Percentiles rank a stretch among this genome's conserved stretches.
Evolutionary conservation across 2,113 vertebrate genomes (phyloP).

Genomic region (Cervus canadensis): DNA sequence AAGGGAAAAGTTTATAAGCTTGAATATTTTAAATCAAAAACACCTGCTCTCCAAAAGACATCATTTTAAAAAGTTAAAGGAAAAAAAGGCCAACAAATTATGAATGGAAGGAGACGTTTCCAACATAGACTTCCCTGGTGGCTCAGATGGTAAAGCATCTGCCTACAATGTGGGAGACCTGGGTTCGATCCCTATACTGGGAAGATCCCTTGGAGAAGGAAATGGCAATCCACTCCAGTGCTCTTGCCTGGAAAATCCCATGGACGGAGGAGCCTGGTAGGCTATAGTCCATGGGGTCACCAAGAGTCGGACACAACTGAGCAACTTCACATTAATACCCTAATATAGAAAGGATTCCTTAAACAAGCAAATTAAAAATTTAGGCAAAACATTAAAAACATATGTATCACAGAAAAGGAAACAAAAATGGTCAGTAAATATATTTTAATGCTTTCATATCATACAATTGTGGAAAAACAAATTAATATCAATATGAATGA

Average conservation of each 20-base stretch:
- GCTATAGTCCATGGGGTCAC: neutral
- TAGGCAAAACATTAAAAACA: neutral
- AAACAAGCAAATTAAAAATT: neutral
- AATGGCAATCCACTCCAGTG: neutral
- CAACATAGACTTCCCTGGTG: neutral
- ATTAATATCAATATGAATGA: neutral
- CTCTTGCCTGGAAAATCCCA: neutral
- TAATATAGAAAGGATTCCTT: neutral
- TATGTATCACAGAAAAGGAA: neutral
- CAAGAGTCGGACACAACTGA: rapidly evolving
- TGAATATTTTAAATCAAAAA: neutral
- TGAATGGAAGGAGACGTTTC: neutral
- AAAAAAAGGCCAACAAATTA: neutral
- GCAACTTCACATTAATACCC: neutral
- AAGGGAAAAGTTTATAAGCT: neutral
- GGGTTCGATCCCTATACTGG: neutral
- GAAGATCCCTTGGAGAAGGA: neutral
- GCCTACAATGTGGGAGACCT: neutral
- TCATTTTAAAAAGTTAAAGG: neutral
- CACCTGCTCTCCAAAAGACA: neutral
- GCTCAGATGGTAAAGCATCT: neutral
- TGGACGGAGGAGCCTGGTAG: neutral
- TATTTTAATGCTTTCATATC: neutral
- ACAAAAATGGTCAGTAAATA: neutral
- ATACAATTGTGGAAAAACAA: neutral